These are phyloP conservation scores for Nycticorax nycticorax DNA, from an alignment of 2,113 vertebrate species.

Conservation along the genomic window DNA sequence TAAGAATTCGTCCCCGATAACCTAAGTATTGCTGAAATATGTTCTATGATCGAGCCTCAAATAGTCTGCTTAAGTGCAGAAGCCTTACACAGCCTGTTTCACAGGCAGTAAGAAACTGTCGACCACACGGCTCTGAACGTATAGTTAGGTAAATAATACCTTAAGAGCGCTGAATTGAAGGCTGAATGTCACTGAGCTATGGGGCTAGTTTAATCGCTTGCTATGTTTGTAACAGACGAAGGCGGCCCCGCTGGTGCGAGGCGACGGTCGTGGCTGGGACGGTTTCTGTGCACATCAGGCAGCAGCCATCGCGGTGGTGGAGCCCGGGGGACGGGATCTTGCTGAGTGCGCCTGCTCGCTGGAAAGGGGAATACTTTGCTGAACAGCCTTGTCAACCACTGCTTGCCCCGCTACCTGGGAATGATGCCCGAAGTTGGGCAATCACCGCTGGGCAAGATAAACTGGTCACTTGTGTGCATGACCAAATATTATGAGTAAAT, in stretches of 20 bases:
- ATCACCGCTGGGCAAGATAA: background rate
- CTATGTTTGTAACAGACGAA: background rate
- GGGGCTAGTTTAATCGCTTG: background rate
- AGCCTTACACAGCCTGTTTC: background rate
- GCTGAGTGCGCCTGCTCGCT: accelerated
- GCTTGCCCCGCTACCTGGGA: background rate
- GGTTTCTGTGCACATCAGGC: background rate
- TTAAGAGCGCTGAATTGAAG: background rate
- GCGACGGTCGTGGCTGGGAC: accelerated
- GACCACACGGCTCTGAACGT: accelerated
- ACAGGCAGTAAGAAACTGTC: background rate
- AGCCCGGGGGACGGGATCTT: background rate
- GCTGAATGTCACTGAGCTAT: background rate
- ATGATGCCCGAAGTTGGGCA: background rate
- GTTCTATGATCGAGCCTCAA: background rate
- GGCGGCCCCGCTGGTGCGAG: background rate
- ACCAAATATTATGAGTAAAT: background rate
- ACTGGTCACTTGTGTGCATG: background rate
- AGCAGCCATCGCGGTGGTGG: accelerated
- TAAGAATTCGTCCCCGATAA: background rate
- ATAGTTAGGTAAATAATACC: background rate
- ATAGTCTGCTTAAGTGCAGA: background rate
- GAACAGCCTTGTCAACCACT: background rate
- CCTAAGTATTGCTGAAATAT: background rate
- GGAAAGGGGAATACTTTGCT: background rate